phyloP scores from a whole-genome alignment of 2,113 vertebrate genomes.

The Benitochromis conjunctus region DNA sequence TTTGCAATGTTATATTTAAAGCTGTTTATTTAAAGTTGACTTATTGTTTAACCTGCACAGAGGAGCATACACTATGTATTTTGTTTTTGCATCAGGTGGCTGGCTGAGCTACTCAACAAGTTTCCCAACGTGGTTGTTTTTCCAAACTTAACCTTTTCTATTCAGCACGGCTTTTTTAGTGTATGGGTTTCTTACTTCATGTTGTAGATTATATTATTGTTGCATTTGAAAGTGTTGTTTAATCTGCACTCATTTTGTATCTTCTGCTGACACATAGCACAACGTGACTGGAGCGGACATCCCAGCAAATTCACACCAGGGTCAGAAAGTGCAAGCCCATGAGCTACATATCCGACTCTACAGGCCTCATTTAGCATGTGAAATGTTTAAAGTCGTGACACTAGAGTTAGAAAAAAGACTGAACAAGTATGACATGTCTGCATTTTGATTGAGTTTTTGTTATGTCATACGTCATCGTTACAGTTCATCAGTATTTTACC shows the following conservation, averaged over 20 bases:
- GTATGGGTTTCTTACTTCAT: too few species aligned
- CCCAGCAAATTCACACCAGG: not conserved
- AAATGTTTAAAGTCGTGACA: not conserved
- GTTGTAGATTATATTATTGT: not conserved
- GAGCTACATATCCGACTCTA: not conserved
- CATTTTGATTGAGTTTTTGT: not conserved
- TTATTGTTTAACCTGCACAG: not conserved
- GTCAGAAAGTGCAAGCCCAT: not conserved
- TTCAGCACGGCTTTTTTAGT: too few species aligned
- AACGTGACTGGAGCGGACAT: not conserved
- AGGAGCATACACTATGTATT: not conserved
- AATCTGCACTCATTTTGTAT: not conserved
- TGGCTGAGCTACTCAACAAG: not conserved
- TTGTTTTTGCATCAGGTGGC: not conserved
- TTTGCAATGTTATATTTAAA: not conserved
- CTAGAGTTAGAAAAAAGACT: not conserved
- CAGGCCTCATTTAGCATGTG: not conserved
- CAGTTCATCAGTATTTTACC: not conserved
- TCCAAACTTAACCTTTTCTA: not conserved
- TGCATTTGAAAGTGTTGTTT: not conserved
- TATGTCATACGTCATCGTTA: not conserved
- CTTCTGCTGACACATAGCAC: not conserved
- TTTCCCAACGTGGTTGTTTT: not conserved
- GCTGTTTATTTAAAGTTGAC: not conserved
- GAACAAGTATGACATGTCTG: not conserved